Base-by-base conservation (phyloP, 2,888 invertebrate genomes). In the Xestobium rufovillosum region DNA sequence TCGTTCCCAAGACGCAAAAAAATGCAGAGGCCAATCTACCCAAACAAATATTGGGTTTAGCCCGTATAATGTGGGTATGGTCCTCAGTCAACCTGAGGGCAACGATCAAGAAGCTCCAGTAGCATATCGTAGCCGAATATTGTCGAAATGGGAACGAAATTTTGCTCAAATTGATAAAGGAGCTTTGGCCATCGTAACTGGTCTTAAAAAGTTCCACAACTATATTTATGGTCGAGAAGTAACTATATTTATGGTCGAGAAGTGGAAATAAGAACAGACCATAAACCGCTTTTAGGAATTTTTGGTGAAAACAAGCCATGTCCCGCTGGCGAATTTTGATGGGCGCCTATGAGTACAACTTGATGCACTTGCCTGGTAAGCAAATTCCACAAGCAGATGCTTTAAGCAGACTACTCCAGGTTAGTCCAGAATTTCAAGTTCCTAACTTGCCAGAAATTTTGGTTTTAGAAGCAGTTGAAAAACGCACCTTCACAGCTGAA, bases 271-370 rank as follows among this genome's bases (percentile, higher is more conserved):
- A 13, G 28, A 10, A 41, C 35, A n/a, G 43, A 47, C 25, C 46
- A 46, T 28, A 31, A 46, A 28, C 34, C 37, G 10, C 14, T 45
- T 11, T 10, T 46, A 12, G 33, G 31, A 17, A 23, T 46, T 12
- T 34, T 45, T 3, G 17, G 29, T 10, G 13, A 12, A 3, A 30
- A 34, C 9, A 45, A 44, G 14, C 32, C 19, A 13, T 39, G 30
- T 8, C 33, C 41, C 30, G 30, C 3, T 34, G 34, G 38, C 27
- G 26, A 13, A 10, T 34, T 13, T 10, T 27, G n/a, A n/a, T 41
- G n/a, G 29, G 28, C 15, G 33, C 15, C 10, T 42, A 42, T 28
- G 32, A 42, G 14, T 41, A 31, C 14, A 10, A 31, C 8, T 23
- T 42, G 2, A 14, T 25, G 12, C 34, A 38, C 13, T 16, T 14